Evolutionary conservation across 2,797 vertebrate genomes (phyloP), one percentile per base, ranked within the genome.

Genomic region (Enteromius trimaculatus): DNA sequence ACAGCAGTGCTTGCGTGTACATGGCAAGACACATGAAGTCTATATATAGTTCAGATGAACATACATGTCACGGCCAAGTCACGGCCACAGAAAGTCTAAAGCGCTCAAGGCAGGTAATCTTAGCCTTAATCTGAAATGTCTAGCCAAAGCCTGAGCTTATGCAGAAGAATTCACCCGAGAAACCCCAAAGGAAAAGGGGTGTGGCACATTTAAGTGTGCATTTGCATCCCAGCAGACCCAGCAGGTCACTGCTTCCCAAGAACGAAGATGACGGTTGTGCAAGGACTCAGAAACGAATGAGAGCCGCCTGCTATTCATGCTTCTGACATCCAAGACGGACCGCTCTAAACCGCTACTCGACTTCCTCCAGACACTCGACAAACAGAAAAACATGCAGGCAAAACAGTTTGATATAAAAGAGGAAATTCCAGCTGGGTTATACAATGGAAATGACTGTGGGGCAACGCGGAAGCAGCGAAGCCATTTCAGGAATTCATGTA

Each of bases 391-490:
- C 79, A 81, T 66, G 71, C 68, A 84, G 69, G 86, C 87, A 68
- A 87, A 88, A 87, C 82, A 76, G 74, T 88, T 84, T 87, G 74
- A 84, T 84, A 74, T 81, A 68, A 80, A 89, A 86, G 79, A 89
- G 87, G 88, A 89, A 88, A 91, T 90, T 90, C 89, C 90, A 87
- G 68, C 71, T 44, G 42, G 68, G 80, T 88, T 87, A 87, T 83
- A 90, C 88, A 90, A 90, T 89, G 86, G 85, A 87, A 88, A 88
- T 47, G 82, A 80, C 86, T 86, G 75, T 86, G 81, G 77, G 85
- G 89, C 75, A 87, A 89, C 3, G n/a, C 44, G 51, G 87, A 90
- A 87, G 87, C 77, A 77, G 85, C 65, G 4, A 78, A 86, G 81
- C 65, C 82, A 87, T 88, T 86, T 84, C 81, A 89, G 84, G 87